These are phyloP conservation scores for Ptychobarbus kaznakovi DNA, from an alignment of 2,797 vertebrate species.

Conservation along the genomic window DNA sequence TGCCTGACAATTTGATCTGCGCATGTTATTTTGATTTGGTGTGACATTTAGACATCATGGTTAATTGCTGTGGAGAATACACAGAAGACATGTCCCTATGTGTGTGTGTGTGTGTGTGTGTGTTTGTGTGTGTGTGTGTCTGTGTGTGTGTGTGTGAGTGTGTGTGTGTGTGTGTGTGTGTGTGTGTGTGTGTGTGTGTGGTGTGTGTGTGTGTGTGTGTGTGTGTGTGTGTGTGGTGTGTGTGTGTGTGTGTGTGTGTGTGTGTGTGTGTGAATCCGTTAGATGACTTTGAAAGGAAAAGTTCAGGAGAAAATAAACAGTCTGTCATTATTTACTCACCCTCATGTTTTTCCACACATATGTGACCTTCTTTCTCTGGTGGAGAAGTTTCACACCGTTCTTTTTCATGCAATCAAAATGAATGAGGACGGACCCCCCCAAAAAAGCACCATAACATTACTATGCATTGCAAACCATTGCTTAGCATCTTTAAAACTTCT, in stretches of 20 bases:
- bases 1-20: not conserved
- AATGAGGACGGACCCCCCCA: not conserved
- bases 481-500: not conserved
- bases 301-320: not conserved
- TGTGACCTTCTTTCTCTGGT: not conserved
- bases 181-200: not conserved
- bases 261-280: not conserved
- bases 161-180: not conserved
- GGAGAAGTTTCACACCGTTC: not conserved
- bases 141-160: not conserved
- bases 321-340: not conserved
- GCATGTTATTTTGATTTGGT: constrained; percentile 7
- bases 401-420: not conserved
- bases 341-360: not conserved
- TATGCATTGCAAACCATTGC: not conserved
- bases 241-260: not conserved
- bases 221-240: not conserved
- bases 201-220: constrained; percentile 1
- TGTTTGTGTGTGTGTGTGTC: not conserved
- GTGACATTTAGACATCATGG: constrained; percentile 1
- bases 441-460: not conserved
- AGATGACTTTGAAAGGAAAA: not conserved
- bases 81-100: not conserved
- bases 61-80: not conserved
- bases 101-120: not conserved